Evolutionary conservation across 2,113 vertebrate species (phyloP).

Genomic region (Platichthys flesus): DNA sequence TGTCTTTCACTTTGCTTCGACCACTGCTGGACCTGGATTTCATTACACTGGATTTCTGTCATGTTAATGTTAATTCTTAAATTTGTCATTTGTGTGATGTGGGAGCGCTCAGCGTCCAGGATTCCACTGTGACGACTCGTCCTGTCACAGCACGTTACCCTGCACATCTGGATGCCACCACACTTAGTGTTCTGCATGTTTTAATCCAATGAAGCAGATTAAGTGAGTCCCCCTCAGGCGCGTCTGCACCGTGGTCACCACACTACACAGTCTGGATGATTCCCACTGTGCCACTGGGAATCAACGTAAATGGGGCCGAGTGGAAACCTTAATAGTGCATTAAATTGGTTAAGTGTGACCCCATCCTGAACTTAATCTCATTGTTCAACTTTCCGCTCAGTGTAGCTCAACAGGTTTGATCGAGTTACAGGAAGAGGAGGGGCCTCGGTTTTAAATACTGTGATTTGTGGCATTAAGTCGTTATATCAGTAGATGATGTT

Average conservation of each 20-base stretch:
- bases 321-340: conserved; percentile 2
- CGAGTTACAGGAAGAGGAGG: background rate
- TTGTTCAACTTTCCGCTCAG: no score
- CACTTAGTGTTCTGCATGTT: conserved; percentile 1
- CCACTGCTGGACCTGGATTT: no score
- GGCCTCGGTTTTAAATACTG: no score
- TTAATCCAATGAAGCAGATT: conserved; percentile 12
- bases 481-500: background rate
- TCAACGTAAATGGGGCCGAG: background rate
- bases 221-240: background rate
- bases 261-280: background rate
- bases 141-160: background rate
- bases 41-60: no score
- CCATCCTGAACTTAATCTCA: background rate
- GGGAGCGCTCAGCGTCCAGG: background rate
- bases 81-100: background rate
- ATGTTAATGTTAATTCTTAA: background rate
- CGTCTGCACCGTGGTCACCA: background rate
- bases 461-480: background rate
- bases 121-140: background rate
- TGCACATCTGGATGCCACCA: background rate
- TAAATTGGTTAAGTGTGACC: background rate
- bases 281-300: background rate
- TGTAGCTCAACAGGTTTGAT: background rate
- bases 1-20: no score